A percentile compares a stretch with the other conserved stretches of the same genome.
Evolutionary conservation across 1,140 invertebrate species (phyloP).

Genomic region (Mya arenaria): DNA sequence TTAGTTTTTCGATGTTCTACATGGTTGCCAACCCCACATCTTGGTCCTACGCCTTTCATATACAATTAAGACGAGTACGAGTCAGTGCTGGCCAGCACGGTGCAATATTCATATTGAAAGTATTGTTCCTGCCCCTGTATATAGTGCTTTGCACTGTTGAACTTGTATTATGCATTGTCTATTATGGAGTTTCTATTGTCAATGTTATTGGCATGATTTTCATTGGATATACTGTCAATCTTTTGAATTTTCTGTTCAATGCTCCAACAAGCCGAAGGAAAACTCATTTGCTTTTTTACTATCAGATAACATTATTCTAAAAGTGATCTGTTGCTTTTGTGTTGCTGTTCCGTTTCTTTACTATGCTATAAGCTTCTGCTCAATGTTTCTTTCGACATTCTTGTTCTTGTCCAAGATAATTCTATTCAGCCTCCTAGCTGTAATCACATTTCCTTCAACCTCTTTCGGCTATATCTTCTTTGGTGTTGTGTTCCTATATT

Average conservation of each 20-base stretch:
- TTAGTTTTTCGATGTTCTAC: background rate
- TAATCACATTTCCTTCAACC: conserved; percentile 10
- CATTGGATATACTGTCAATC: too few species aligned
- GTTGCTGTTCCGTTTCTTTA: background rate
- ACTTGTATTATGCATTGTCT: background rate
- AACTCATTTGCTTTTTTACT: too few species aligned
- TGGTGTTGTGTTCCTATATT: conserved; percentile 14
- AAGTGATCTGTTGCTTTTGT: too few species aligned
- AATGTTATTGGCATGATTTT: conserved; percentile 8
- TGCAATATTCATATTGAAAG: too few species aligned
- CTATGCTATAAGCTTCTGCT: conserved; percentile 7
- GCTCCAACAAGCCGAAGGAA: too few species aligned
- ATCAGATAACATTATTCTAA: too few species aligned
- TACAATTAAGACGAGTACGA: background rate
- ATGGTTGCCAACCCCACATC: conserved; percentile 18
- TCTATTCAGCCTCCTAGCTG: conserved; percentile 1
- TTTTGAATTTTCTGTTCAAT: too few species aligned
- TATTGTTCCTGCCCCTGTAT: background rate
- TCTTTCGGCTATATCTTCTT: conserved; percentile 48
- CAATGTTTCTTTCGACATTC: conserved; percentile 27
- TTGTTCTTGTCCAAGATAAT: conserved; percentile 4
- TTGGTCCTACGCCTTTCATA: background rate
- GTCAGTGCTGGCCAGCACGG: too few species aligned
- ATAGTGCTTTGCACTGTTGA: background rate
- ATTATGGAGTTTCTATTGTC: conserved; percentile 12